Evolutionary conservation across 2,888 invertebrate genomes (phyloP).

Genomic region (Lamellibrachia satsuma): DNA sequence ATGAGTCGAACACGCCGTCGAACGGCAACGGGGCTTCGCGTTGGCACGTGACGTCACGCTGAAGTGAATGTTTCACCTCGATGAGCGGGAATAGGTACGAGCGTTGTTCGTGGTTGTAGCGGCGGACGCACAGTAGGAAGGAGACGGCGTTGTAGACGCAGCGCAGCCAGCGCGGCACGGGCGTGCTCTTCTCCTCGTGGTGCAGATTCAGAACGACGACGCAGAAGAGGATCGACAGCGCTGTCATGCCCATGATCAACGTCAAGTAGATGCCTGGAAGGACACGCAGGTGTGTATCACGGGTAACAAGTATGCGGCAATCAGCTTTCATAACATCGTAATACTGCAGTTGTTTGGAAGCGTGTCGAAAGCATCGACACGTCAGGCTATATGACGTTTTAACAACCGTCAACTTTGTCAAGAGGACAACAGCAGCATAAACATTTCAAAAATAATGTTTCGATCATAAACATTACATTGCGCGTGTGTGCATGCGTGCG

Average conservation of each 20-base stretch:
- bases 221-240: conserved; percentile 42
- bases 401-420: not conserved
- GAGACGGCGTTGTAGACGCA: conserved; percentile 36
- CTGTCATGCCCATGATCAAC: conserved; percentile 44
- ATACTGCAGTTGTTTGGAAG: too few relatives aligned
- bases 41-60: not conserved
- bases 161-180: conserved; percentile 41
- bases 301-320: not conserved
- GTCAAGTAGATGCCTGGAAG: conserved; percentile 44
- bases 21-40: not conserved
- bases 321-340: not conserved
- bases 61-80: not conserved
- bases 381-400: not conserved
- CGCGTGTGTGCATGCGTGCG: not conserved
- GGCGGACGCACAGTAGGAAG: conserved; percentile 35
- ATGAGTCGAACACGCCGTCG: not conserved
- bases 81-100: not conserved
- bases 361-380: too few relatives aligned
- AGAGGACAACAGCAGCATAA: not conserved
- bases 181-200: conserved; percentile 40
- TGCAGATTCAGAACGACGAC: conserved; percentile 45
- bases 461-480: too few relatives aligned
- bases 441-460: not conserved
- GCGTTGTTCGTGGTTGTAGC: not conserved
- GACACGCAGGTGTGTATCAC: not conserved